Base-by-base conservation (phyloP, 2,888 invertebrate genomes). In the Octonoba sinensis region DNA sequence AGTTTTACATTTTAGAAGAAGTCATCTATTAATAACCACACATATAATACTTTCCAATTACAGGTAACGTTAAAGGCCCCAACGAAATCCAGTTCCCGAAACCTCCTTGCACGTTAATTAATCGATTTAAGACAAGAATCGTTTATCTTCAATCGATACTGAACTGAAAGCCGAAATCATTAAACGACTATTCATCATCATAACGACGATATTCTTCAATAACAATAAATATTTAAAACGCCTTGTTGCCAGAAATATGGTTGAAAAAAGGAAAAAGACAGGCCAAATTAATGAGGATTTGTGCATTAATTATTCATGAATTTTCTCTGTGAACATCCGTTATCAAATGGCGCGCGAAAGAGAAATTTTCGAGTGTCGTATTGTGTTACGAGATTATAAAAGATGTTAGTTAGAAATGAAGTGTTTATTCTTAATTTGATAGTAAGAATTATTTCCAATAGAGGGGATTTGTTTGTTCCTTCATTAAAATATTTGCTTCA, bases 141-240 rank as follows among this genome's bases (percentile, higher is more conserved):
- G 60, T 57, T 73, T 62, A 64, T 64, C 62, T 64, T 49, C 44
- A 46, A 72, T 64, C 62, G 72, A 72, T 72, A 51, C 62, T 46
- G 49, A 69, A 72, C 18, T 60, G 72, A 72, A 60, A 71, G 71
- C 47, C 24, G 44, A 71, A 64, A 64, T 72, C 73, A 79, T 79
- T 79, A 79, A 79, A n/a, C 18, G 62, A 13, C 73, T 22, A 79
- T 79, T 73, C 67, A 79, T 79, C 73, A 79, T 54, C 60, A 22
- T 62, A 62, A 72, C 22, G 73, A 59, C 67, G 60, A 59, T 27
- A 51, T 51, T 27, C 27, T 36, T 36, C 60, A 54, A 47, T 59
- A 59, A 49, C 51, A 72, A 73, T 79, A 72, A 79, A 79, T 79
- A 67, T 79, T 72, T 79, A 66, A 56, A 59, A 24, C 67, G 47